phyloP scores from a whole-genome alignment of 2,888 invertebrate species.

The Cecidostiba fungosa region DNA sequence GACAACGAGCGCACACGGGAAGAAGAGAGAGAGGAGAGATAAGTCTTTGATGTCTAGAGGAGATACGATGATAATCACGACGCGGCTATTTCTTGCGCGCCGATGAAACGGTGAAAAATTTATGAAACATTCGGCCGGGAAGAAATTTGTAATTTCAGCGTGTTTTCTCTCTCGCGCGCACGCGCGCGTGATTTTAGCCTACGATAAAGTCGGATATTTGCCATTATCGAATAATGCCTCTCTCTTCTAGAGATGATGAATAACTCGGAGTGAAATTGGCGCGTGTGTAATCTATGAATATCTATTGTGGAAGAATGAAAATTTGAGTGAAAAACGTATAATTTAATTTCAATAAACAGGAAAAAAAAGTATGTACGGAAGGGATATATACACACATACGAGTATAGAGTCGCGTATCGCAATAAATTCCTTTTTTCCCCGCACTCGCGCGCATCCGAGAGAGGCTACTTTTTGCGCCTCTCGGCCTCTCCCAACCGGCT shows the following conservation, averaged over 20 bases:
- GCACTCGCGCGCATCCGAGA: slow-evolving; percentile 56
- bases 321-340: neutral
- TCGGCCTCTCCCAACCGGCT: slow-evolving; percentile 57
- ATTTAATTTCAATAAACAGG: neutral
- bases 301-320: neutral
- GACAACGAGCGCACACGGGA: slow-evolving; percentile 40
- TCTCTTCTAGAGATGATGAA: neutral
- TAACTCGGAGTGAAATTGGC: neutral
- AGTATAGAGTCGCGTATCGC: slow-evolving; percentile 69
- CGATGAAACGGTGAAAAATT: slow-evolving; percentile 64
- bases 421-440: slow-evolving; percentile 73
- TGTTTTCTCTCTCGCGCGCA: slow-evolving; percentile 44
- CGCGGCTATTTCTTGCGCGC: slow-evolving; percentile 63
- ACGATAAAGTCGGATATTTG: slow-evolving; percentile 54
- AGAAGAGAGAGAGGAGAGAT: slow-evolving; percentile 66
- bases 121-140: slow-evolving; percentile 56
- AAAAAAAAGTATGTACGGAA: slow-evolving; percentile 45
- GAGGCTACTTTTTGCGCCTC: slow-evolving; percentile 68
- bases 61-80: slow-evolving; percentile 76
- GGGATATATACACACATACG: slow-evolving; percentile 67
- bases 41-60: slow-evolving; percentile 76
- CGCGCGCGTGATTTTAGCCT: slow-evolving; percentile 23
- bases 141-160: slow-evolving; percentile 58
- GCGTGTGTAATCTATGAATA: too few relatives aligned
- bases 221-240: slow-evolving; percentile 57